These are phyloP conservation scores for Drosophila diplacantha DNA, from an alignment of 2,888 invertebrate genomes.

Conservation along the genomic window DNA sequence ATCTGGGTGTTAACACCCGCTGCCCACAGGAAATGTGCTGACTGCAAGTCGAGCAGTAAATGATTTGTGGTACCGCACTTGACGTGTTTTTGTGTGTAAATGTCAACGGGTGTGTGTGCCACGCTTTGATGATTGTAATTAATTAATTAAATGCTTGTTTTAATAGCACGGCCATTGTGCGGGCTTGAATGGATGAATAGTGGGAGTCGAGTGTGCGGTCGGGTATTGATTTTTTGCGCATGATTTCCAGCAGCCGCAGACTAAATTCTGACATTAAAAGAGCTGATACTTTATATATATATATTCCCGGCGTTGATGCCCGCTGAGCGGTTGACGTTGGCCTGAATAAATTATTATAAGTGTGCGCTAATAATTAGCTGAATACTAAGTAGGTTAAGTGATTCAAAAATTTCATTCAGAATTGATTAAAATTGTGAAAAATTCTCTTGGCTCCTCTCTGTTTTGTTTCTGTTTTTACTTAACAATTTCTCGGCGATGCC, in stretches of 20 bases:
- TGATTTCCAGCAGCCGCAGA: conserved; percentile 34
- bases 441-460: no score
- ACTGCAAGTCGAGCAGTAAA: conserved; percentile 47
- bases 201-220: conserved; percentile 41
- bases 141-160: conserved; percentile 63
- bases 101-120: conserved; percentile 41
- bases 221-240: conserved; percentile 53
- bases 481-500: background rate
- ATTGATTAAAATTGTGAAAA: background rate
- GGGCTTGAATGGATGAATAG: conserved; percentile 4
- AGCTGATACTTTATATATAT: background rate
- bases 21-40: conserved; percentile 13
- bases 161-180: conserved; percentile 35
- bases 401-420: background rate
- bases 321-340: conserved; percentile 9
- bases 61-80: conserved; percentile 59
- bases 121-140: conserved; percentile 57
- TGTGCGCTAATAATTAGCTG: conserved; percentile 9
- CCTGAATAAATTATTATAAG: conserved; percentile 18
- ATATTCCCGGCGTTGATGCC: background rate
- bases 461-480: background rate
- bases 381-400: conserved; percentile 1
- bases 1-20: no score
- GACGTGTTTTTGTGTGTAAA: conserved; percentile 39
- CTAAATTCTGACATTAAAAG: conserved; percentile 4